phyloP scores from a whole-genome alignment of 1,140 invertebrate species.

The Pygmarrhopalites habei region DNA sequence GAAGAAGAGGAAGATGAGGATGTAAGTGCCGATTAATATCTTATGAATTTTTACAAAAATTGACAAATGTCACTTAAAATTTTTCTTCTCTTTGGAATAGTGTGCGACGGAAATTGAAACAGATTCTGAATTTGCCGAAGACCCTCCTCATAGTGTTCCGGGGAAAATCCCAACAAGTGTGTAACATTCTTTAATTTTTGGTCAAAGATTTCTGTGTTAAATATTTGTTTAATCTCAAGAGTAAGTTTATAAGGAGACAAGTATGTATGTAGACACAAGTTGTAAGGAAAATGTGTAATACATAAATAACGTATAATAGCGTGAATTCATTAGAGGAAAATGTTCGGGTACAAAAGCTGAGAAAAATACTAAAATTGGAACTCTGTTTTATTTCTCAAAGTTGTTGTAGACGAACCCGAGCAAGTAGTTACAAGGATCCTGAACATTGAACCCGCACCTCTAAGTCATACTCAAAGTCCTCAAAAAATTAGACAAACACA shows the following conservation, averaged over 20 bases:
- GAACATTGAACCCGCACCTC: constrained; percentile 19
- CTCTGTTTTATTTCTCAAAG: too few relatives aligned
- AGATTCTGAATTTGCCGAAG: constrained; percentile 81
- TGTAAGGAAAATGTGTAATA: too few relatives aligned
- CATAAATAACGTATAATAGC: too few relatives aligned
- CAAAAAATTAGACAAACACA: not conserved
- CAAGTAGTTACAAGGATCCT: constrained; percentile 26
- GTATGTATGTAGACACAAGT: too few relatives aligned
- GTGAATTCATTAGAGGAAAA: too few relatives aligned
- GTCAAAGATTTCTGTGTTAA: too few relatives aligned
- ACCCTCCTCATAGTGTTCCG: constrained; percentile 43
- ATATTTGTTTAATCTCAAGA: too few relatives aligned
- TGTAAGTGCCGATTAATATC: constrained; percentile 51
- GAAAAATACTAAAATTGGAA: too few relatives aligned
- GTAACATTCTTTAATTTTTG: too few relatives aligned
- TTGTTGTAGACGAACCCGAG: constrained; percentile 44
- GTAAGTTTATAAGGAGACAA: too few relatives aligned
- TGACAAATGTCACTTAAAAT: constrained; percentile 55
- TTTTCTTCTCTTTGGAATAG: constrained; percentile 63
- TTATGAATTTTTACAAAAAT: too few relatives aligned
- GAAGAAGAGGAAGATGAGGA: constrained; percentile 54
- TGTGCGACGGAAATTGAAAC: constrained; percentile 85
- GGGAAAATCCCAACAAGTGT: constrained; percentile 45
- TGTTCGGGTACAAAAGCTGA: too few relatives aligned
- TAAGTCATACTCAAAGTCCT: constrained; percentile 26